Conservation (phyloP, 2,797 vertebrate species). For the Melanotaenia maccullochi region DNA sequence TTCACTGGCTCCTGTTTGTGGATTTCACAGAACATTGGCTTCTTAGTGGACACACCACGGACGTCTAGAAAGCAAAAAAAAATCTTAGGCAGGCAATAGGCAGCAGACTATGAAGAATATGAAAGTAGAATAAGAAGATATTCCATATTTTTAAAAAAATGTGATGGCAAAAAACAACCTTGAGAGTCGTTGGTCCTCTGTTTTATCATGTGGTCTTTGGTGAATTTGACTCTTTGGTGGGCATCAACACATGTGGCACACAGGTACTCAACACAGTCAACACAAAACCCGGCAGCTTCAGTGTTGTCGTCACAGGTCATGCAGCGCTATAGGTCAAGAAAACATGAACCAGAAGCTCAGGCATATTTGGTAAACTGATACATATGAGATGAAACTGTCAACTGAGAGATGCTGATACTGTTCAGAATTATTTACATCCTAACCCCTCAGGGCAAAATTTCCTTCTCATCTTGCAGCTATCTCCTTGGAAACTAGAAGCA, state of each 20-base stretch:
- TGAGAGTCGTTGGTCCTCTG: constrained; percentile 90
- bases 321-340: constrained; percentile 82
- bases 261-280: constrained; percentile 94
- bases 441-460: neutral
- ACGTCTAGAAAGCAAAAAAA: constrained; percentile 77
- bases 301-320: constrained; percentile 96
- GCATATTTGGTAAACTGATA: neutral
- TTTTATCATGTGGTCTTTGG: constrained; percentile 93
- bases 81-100: no score
- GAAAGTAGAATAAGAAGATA: no score
- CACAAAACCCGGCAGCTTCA: constrained; percentile 93
- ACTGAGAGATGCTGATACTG: no score
- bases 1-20: constrained; percentile 93
- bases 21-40: constrained; percentile 89
- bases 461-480: neutral
- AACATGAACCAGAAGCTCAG: constrained; percentile 5
- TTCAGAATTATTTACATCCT: neutral
- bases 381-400: neutral
- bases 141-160: no score
- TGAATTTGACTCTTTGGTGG: constrained; percentile 96
- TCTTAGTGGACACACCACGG: constrained; percentile 83
- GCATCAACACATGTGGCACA: constrained; percentile 95
- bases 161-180: constrained; percentile 73
- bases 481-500: neutral
- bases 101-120: neutral